Conservation (phyloP, 2,888 invertebrate genomes). For the Agrypnus murinus region DNA sequence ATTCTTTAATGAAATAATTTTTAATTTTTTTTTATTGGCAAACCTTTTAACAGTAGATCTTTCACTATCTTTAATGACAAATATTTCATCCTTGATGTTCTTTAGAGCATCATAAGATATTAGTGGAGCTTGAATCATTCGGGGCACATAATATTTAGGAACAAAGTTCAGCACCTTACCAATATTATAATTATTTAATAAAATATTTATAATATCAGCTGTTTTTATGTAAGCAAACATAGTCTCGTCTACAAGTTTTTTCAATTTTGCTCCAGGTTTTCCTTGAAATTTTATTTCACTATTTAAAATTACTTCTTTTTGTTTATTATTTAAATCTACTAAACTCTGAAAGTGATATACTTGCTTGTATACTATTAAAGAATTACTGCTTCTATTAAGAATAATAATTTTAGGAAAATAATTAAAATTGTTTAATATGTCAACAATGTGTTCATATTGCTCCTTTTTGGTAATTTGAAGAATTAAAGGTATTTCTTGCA, state of each 20-base stretch:
- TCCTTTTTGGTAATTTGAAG: background rate
- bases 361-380: background rate
- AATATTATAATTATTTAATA: background rate
- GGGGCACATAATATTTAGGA: slow-evolving; percentile 1
- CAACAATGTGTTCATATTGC: background rate
- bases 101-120: slow-evolving; percentile 1
- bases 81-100: background rate
- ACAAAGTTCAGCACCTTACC: background rate
- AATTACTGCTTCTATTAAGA: background rate
- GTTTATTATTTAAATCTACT: background rate
- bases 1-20: background rate
- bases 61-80: slow-evolving; percentile 8
- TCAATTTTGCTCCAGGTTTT: background rate
- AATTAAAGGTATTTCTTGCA: background rate
- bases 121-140: background rate
- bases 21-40: background rate
- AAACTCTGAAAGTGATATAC: background rate
- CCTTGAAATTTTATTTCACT: background rate
- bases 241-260: background rate
- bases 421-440: slow-evolving; percentile 7
- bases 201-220: background rate
- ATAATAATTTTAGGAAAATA: background rate
- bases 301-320: background rate
- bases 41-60: background rate
- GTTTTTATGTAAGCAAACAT: background rate